Evolutionary conservation across 2,797 vertebrate genomes (phyloP).

Genomic region (Premnoplex brunnescens): DNA sequence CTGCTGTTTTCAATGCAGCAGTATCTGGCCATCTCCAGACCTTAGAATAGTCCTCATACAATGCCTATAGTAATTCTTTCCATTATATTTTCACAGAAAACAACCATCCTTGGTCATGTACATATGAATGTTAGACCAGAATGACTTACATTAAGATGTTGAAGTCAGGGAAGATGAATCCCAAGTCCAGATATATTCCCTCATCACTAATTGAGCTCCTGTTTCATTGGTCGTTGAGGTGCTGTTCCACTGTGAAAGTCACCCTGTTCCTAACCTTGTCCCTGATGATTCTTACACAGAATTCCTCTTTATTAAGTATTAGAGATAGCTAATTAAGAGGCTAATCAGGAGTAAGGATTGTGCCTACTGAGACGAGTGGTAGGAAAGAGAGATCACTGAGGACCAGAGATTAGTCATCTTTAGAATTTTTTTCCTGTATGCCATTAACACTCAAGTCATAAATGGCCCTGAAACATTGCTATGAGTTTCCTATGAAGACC

Average conservation of each 20-base stretch:
- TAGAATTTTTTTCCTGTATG: not conserved
- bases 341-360: not conserved
- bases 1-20: not conserved
- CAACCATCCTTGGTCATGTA: not conserved
- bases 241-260: accelerated
- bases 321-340: not conserved
- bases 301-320: not conserved
- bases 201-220: not conserved
- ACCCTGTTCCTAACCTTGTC: not conserved
- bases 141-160: not conserved
- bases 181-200: not conserved
- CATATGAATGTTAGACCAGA: not conserved
- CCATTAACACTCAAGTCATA: not conserved
- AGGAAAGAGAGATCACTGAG: not conserved
- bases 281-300: not conserved
- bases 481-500: not conserved
- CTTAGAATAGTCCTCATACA: not conserved
- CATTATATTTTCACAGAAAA: not conserved
- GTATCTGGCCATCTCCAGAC: not conserved
- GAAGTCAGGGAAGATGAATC: not conserved
- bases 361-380: not conserved
- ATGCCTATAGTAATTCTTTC: not conserved
- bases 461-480: not conserved
- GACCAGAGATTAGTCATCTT: not conserved
- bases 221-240: not conserved